These are phyloP conservation scores for Setipinna tenuifilis DNA, from an alignment of 2,797 vertebrate species.

Conservation along the genomic window DNA sequence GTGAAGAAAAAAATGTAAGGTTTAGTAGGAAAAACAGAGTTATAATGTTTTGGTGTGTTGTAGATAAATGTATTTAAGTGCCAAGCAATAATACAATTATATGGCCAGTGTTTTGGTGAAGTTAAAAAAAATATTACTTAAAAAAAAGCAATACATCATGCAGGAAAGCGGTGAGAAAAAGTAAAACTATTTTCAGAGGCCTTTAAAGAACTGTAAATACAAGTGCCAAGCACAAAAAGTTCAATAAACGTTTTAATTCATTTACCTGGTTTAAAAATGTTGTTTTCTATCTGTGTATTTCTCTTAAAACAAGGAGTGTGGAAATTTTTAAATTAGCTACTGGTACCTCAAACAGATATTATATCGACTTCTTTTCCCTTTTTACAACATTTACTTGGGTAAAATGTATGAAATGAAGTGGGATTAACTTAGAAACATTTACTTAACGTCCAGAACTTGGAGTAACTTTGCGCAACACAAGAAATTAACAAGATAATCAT, in stretches of 20 bases:
- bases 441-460: background rate
- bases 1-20: slow-evolving; percentile 81
- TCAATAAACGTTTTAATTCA: slow-evolving; percentile 92
- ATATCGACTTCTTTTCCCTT: background rate
- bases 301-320: background rate
- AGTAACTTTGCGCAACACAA: background rate
- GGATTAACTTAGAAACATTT: background rate
- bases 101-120: slow-evolving; percentile 82
- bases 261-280: slow-evolving; percentile 59
- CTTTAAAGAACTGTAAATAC: slow-evolving; percentile 91
- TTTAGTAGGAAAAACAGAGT: slow-evolving; percentile 81
- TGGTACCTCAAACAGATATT: background rate
- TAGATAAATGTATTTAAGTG: slow-evolving; percentile 98
- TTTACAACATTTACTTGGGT: background rate
- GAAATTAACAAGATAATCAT: background rate
- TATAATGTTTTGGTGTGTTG: slow-evolving; percentile 91
- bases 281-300: slow-evolving; percentile 37
- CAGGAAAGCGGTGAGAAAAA: slow-evolving; percentile 73
- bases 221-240: slow-evolving; percentile 93
- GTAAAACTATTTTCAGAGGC: slow-evolving; percentile 70
- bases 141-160: slow-evolving; percentile 40
- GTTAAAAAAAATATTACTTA: slow-evolving; percentile 57
- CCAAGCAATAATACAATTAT: slow-evolving; percentile 88
- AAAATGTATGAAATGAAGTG: background rate
- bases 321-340: background rate